Evolutionary conservation across 2,888 invertebrate genomes (phyloP).

Genomic region (Capitulum mitella): DNA sequence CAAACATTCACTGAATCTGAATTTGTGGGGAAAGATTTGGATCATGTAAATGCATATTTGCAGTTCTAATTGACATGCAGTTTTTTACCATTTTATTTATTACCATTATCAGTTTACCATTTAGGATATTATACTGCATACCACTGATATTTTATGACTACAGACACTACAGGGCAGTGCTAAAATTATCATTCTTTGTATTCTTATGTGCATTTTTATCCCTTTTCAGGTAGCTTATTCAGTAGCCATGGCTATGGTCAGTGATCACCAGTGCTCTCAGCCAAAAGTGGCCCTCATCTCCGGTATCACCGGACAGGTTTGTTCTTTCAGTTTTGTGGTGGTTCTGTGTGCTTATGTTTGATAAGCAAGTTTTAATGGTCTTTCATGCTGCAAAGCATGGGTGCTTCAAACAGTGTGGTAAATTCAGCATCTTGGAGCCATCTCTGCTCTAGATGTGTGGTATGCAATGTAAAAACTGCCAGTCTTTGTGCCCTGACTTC

Average conservation of each 20-base stretch:
- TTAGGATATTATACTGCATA: too few relatives aligned
- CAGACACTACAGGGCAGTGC: too few relatives aligned
- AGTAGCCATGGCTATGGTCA: not conserved
- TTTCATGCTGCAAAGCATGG: not conserved
- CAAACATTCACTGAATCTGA: too few relatives aligned
- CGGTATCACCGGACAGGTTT: conserved; percentile 95
- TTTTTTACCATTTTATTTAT: too few relatives aligned
- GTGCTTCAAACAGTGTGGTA: not conserved
- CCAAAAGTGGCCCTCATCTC: conserved; percentile 80
- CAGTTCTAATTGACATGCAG: too few relatives aligned
- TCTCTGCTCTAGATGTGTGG: not conserved
- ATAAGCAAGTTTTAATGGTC: not conserved
- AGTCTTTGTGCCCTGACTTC: not conserved
- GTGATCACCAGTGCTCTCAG: not conserved
- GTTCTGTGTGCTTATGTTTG: not conserved
- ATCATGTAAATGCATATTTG: too few relatives aligned
- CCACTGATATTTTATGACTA: too few relatives aligned
- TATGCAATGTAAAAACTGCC: not conserved
- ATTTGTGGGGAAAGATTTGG: too few relatives aligned
- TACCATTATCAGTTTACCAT: too few relatives aligned
- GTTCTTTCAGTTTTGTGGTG: conserved; percentile 35
- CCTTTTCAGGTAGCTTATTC: too few relatives aligned
- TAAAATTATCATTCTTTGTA: too few relatives aligned
- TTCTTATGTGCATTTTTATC: too few relatives aligned
- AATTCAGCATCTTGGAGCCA: not conserved